Evolutionary conservation across 2,888 invertebrate genomes (phyloP), one percentile per base, ranked within the genome.

Genomic region (Melanotus villosus): DNA sequence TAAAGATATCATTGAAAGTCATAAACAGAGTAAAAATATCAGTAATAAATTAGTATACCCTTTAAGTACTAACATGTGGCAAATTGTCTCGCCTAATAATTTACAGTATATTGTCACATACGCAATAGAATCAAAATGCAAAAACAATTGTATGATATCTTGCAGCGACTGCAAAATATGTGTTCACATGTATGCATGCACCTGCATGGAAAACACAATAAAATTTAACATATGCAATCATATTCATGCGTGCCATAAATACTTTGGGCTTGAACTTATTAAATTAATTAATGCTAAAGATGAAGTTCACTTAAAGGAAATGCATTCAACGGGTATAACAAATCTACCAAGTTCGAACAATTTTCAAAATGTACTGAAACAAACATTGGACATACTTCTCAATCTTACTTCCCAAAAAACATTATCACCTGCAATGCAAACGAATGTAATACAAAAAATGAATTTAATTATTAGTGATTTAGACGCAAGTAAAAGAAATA

Each of bases 151-250:
- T 23, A 43, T 65, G 57, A 34, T 16, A n/a, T 65, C 34, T n/a
- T 34, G 65, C 50, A 16, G 23, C 12, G 41, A 26, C 10, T 65
- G 65, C 23, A 50, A 58, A 6, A 65, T 65, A 26, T 65, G 65
- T 58, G 14, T 65, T 12, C 65, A 65, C 58, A 58, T 30, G 10
- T 65, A 45, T 36, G 16, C 32, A 26, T 65, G 65, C 23, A 34
- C 65, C 9, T 65, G 58, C 50, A 45, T n/a, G 10, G 66, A 59
- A 36, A 66, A 66, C 38, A 38, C 57, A n/a, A 57, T 65, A 6
- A 58, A 65, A 34, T 30, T 65, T 10, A 65, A 65, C 30, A 65
- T 65, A 43, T 65, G 65, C 34, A 57, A 65, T 50, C 65, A 65
- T 58, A 65, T 34, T 5, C 34, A 34, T 34, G 34, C 34, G n/a